Base-by-base conservation (phyloP, 2,888 invertebrate species). In the Apodemia zela region DNA sequence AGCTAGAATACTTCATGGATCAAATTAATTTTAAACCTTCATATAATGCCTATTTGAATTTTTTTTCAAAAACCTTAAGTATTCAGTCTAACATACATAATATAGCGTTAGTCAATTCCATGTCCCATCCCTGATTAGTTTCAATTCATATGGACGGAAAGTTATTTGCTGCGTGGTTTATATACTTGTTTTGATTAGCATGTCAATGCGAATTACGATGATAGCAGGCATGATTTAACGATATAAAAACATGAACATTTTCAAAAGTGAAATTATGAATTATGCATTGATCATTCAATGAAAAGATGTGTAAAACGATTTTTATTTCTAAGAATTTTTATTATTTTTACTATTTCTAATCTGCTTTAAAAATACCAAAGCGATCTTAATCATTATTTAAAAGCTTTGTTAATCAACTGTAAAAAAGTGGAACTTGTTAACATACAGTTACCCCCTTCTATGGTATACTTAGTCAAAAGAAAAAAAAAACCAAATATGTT, bases 161-260 rank as follows among this genome's bases (percentile, higher is more conserved):
- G 84, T 89, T 89, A 88, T 87, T 86, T 78, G 88, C 83, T 81
- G 78, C 76, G 79, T 82, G 82, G 65, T 77, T 77, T 83, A 80
- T 82, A 81, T 82, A 81, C 77, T 81, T 84, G 74, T 76, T 71
- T 71, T 72, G 77, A 77, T 70, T 74, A 73, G 76, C 73, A 73
- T 73, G 54, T 73, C 72, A 64, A 74, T 74, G 74, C 77, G 75
- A 74, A 68, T 62, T 65, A 73, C 67, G 68, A 65, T 70, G 72
- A 77, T 77, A 72, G 79, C 85, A 86, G 84, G 88, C 87, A 79
- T 83, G 78, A 81, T 71, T n/a, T 38, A 13, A 18, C 1, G 3
- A 17, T 25, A 62, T 58, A 25, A 54, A 62, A 29, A 57, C 29
- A 42, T 17, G 33, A n/a, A n/a, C 33, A 61, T 29, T 49, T 35